Evolutionary conservation across 1,140 invertebrate species (phyloP).

Genomic region (Zaprionus vittiger): DNA sequence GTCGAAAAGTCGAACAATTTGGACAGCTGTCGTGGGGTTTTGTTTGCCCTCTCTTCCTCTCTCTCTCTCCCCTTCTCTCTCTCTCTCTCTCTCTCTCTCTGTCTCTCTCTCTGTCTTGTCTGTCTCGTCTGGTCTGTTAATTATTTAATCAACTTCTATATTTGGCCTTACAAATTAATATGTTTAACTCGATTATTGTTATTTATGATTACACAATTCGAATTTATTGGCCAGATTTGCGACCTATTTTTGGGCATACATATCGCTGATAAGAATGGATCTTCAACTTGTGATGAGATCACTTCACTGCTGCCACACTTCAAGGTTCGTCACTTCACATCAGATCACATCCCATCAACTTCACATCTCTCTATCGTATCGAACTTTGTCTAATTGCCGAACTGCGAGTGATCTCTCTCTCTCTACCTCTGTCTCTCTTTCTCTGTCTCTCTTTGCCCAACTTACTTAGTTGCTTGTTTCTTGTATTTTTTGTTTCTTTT

Average conservation of each 20-base stretch:
- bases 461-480: conserved; percentile 31
- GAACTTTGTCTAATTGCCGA: conserved; percentile 8
- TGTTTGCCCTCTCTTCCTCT: conserved; percentile 19
- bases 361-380: neutral
- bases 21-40: conserved; percentile 46
- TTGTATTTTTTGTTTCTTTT: conserved; percentile 8
- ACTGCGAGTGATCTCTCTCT: no score
- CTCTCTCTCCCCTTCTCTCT: conserved; percentile 22
- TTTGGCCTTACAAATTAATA: conserved; percentile 69
- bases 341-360: neutral
- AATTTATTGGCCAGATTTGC: conserved; percentile 43
- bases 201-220: conserved; percentile 49
- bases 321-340: conserved; percentile 21
- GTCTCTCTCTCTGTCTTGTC: conserved; percentile 14
- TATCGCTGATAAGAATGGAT: conserved; percentile 28
- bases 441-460: neutral
- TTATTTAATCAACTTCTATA: conserved; percentile 77
- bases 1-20: conserved; percentile 28
- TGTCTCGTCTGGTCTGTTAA: conserved; percentile 33
- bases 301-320: conserved; percentile 23
- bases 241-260: conserved; percentile 37
- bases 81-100: neutral
- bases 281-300: conserved; percentile 33
- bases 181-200: conserved; percentile 47
- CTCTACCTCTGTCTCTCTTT: no score